Percentiles rank a stretch among this genome's conserved stretches.
phyloP scores from a whole-genome alignment of 2,888 invertebrate species.

The Hyposoter dolosus region DNA sequence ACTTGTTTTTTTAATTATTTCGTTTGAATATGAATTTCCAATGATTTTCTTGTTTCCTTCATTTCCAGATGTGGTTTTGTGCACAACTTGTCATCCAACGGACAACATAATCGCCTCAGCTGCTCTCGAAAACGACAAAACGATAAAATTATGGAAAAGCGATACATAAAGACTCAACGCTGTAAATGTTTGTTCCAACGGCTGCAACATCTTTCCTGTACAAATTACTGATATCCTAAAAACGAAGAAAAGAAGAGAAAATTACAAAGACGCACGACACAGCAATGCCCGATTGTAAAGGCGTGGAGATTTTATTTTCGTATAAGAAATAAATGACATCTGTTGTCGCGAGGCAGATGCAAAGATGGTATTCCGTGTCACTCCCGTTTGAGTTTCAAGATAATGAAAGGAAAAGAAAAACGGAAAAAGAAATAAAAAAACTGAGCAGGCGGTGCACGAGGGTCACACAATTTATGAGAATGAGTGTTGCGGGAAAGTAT shows the following conservation, averaged over 20 bases:
- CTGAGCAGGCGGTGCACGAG: slow-evolving; percentile 11
- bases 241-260: slow-evolving; percentile 64
- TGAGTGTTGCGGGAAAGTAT: background rate
- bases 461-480: slow-evolving; percentile 7
- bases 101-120: slow-evolving; percentile 99
- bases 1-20: slow-evolving; percentile 15
- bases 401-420: slow-evolving; percentile 14
- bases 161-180: slow-evolving; percentile 89
- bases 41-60: slow-evolving; percentile 20
- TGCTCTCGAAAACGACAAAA: slow-evolving; percentile 99
- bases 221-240: slow-evolving; percentile 68
- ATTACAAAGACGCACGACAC: slow-evolving; percentile 64
- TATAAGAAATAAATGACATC: slow-evolving; percentile 63
- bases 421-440: background rate
- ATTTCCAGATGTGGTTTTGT: slow-evolving; percentile 93
- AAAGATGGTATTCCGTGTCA: slow-evolving; percentile 49
- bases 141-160: slow-evolving; percentile 99
- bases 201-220: slow-evolving; percentile 68
- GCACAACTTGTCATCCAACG: slow-evolving; percentile 99
- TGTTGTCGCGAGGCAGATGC: slow-evolving; percentile 57
- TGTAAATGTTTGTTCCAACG: slow-evolving; percentile 43
- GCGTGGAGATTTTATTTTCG: slow-evolving; percentile 71
- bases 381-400: slow-evolving; percentile 34
- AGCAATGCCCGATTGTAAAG: slow-evolving; percentile 60
- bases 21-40: background rate